Conservation (phyloP, 2,113 vertebrate genomes). For the Danio rerio region DNA sequence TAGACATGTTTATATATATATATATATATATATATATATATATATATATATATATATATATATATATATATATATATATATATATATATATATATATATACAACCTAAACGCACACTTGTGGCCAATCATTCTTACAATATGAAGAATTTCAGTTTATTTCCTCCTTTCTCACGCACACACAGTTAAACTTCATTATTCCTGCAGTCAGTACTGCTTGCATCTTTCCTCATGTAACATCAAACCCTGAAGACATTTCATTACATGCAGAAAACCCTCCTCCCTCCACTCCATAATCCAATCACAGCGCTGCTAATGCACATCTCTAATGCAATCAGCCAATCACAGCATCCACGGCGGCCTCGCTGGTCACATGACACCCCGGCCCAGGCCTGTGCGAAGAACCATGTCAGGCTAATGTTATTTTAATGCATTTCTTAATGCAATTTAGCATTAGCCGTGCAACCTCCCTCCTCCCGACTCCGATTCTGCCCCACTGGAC, state of each 20-base stretch:
- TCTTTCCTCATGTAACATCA: constrained; percentile 80
- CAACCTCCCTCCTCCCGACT: constrained; percentile 66
- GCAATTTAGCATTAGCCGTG: constrained; percentile 71
- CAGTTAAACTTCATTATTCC: constrained; percentile 86
- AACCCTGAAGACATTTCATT: constrained; percentile 91
- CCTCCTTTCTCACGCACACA: constrained; percentile 65
- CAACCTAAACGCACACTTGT: constrained; percentile 43
- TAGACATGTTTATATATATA: too few species aligned
- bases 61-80: too few species aligned
- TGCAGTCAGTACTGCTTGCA: constrained; percentile 70
- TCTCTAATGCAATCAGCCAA: constrained; percentile 86
- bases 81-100: too few species aligned
- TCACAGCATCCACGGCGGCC: constrained; percentile 80
- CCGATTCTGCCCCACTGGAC: constrained; percentile 70
- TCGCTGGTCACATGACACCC: constrained; percentile 83
- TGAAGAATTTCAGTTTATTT: constrained; percentile 34
- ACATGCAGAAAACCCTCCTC: constrained; percentile 68
- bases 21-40: too few species aligned
- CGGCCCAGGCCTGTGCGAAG: constrained; percentile 66
- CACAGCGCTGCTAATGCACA: constrained; percentile 84
- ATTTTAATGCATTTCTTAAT: constrained; percentile 85
- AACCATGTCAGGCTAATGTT: constrained; percentile 86
- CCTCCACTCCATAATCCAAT: constrained; percentile 83
- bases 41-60: too few species aligned
- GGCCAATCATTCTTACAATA: neutral